Evolutionary conservation across 2,888 invertebrate genomes (phyloP).

Genomic region (Julus scanicus): DNA sequence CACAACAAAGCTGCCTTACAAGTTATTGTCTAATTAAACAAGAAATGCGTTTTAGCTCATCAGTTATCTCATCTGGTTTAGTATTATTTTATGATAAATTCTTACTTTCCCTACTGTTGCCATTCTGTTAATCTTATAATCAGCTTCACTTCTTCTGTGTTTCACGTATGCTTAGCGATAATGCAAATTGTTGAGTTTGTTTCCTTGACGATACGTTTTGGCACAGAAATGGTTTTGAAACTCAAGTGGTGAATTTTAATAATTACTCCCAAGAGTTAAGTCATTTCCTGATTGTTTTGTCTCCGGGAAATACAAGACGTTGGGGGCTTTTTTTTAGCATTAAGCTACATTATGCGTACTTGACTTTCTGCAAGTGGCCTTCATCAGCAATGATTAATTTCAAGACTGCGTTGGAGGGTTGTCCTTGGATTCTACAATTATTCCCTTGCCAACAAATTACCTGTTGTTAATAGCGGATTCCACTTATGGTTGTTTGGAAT

Average conservation of each 20-base stretch:
- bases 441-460: background rate
- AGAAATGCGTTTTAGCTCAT: background rate
- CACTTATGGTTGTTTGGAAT: background rate
- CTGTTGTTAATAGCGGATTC: background rate
- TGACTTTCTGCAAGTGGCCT: background rate
- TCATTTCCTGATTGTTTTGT: background rate
- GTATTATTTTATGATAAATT: background rate
- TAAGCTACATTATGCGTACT: background rate
- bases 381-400: background rate
- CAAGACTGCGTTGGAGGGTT: background rate
- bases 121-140: background rate
- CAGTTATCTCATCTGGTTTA: background rate
- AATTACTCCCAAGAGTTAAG: background rate
- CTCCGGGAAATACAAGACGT: background rate
- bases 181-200: background rate
- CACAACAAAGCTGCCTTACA: conserved; percentile 98
- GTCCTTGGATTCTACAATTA: background rate
- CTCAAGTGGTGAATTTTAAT: background rate
- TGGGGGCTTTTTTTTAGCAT: background rate
- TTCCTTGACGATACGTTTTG: background rate
- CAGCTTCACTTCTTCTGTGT: background rate
- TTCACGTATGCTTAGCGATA: background rate
- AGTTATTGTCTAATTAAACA: conserved; percentile 77
- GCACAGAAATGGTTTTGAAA: background rate
- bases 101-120: background rate